These are phyloP conservation scores for Eonycteris spelaea DNA, from an alignment of 2,113 vertebrate species.

Conservation along the genomic window DNA sequence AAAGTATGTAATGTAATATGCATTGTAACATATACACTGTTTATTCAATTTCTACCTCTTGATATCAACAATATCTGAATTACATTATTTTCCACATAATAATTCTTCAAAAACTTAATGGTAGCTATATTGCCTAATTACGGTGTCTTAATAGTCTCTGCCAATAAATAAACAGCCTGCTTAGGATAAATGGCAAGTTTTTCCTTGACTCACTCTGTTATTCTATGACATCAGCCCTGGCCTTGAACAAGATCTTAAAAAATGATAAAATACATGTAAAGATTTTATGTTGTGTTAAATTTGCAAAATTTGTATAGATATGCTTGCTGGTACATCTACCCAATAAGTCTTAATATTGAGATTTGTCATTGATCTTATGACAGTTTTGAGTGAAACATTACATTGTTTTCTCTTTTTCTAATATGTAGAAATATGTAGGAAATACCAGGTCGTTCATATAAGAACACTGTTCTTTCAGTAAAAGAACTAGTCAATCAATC, in stretches of 20 bases:
- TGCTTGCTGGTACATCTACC: accelerated
- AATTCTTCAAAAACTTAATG: not conserved
- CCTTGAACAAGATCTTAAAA: not conserved
- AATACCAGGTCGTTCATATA: not conserved
- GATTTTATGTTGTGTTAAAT: not conserved
- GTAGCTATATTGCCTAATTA: not conserved
- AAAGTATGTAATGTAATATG: not conserved
- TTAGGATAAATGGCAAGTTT: not conserved
- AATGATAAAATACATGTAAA: not conserved
- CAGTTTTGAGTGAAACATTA: not conserved
- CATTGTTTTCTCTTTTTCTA: not conserved
- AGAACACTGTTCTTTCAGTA: not conserved
- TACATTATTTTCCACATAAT: not conserved
- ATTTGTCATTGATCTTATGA: not conserved
- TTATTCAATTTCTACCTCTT: not conserved
- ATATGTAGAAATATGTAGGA: not conserved
- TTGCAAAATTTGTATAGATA: not conserved
- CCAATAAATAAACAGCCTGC: not conserved
- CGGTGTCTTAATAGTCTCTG: not conserved
- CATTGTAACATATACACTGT: not conserved
- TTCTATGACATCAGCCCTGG: not conserved
- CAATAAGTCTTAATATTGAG: not conserved
- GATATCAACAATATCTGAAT: not conserved
- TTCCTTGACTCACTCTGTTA: not conserved
- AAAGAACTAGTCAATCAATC: not conserved